Percentiles rank a stretch among this genome's conserved stretches.
Evolutionary conservation across 2,888 invertebrate genomes (phyloP).

Genomic region (Hypselothyrea guttata): DNA sequence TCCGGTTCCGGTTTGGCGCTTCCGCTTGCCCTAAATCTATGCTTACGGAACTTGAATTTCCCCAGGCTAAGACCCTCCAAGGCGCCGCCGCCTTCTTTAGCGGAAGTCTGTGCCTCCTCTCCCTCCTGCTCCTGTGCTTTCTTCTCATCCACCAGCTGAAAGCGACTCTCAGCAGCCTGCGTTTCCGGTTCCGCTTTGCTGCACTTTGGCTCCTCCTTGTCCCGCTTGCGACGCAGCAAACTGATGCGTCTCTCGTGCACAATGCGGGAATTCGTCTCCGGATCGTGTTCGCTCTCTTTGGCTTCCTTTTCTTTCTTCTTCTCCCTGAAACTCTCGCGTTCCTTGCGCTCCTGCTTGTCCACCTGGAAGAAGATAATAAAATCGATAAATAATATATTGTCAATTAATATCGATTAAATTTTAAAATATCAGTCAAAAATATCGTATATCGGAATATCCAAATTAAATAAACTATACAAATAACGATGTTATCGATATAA

Average conservation of each 20-base stretch:
- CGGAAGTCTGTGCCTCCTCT: conserved; percentile 30
- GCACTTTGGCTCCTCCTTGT: conserved; percentile 51
- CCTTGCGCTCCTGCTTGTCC: conserved; percentile 63
- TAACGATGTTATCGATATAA: too few species aligned
- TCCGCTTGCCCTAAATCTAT: conserved; percentile 57
- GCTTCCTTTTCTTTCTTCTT: conserved; percentile 10
- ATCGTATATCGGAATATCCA: too few species aligned
- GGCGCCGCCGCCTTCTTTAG: conserved; percentile 44
- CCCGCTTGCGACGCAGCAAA: conserved; percentile 70
- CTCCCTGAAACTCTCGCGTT: conserved; percentile 2
- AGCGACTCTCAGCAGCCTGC: conserved; percentile 57
- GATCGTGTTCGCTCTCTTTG: conserved; percentile 74
- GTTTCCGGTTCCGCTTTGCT: conserved; percentile 40
- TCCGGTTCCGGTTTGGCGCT: conserved; percentile 72
- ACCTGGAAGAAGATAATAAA: too few species aligned
- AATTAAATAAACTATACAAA: too few species aligned
- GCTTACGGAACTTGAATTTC: conserved; percentile 74
- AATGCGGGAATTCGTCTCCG: conserved; percentile 78
- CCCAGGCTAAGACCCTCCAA: conserved; percentile 57
- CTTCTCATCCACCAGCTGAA: conserved; percentile 84
- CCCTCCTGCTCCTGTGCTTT: conserved; percentile 69
- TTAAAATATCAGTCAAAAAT: too few species aligned
- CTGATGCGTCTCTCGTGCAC: conserved; percentile 80
- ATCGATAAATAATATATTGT: too few species aligned
- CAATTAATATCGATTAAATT: too few species aligned